Evolutionary conservation across 1,140 invertebrate genomes (phyloP), one percentile per base, ranked within the genome.

Genomic region (Anadara kagoshimensis): DNA sequence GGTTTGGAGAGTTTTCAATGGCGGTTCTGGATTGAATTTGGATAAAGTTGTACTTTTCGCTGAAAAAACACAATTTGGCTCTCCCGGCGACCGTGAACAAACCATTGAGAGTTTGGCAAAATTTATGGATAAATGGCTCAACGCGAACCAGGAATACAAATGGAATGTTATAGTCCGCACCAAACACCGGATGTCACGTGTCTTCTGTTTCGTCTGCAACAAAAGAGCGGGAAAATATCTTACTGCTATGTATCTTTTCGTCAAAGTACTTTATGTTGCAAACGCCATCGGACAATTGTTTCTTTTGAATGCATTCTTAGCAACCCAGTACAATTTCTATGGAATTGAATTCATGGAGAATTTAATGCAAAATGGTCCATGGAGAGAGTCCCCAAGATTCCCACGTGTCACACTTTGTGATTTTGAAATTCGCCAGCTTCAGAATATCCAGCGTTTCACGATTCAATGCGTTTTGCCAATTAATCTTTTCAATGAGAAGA

Each of bases 1-100:
- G 90, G 86, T 98, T 8, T 98, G 97, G 97, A 93, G 91, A 66
- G 62, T 82, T 94, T 96, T 82, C 44, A 84, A 84, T 69, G 78
- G 82, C 0, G 76, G 81, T 2, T 79, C 81, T 0, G 84, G 84
- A 14, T 66, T 86, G 22, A 83, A 86, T 69, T 57, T 86, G 66
- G 80, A 83, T 66, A 85, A 83, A 47, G 78, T 85, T 41, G 93
- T 97, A 89, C 90, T 91, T 44, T 94, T 94, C 68, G 92, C 97
- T 49, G 94, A 84, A 59, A 80, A 80, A 59, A 80, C 83, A 0
- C 84, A 86, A 58, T 65, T 80, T 49, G 79, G 79, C 0, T 78
- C 80, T 5, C 86, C 81, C 0, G 84, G 83, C 0, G 83, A 85
- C 45, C 69, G 86, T 10, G 63, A 80, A 11, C 77, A 80, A 45